Percentiles rank a stretch among this genome's conserved stretches.
These are phyloP conservation scores for Lissonota sp. DNA, from an alignment of 2,888 invertebrate genomes.

Conservation along the genomic window DNA sequence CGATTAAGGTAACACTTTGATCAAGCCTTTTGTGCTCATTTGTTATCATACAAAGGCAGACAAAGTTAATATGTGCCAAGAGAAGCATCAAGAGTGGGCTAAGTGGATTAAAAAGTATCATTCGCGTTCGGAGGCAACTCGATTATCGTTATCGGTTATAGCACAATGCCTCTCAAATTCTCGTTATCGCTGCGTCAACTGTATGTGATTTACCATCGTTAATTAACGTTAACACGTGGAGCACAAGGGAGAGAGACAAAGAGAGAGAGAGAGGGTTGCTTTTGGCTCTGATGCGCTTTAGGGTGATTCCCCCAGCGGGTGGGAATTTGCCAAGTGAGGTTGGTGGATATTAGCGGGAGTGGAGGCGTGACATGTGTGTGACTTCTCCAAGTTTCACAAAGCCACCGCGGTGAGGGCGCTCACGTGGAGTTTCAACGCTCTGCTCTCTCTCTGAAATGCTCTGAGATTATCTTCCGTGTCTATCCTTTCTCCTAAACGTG, in stretches of 20 bases:
- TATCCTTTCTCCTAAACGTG: constrained; percentile 27
- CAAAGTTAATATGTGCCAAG: too few species aligned
- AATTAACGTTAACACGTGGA: constrained; percentile 60
- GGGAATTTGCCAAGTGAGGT: constrained; percentile 52
- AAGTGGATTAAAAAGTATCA: too few species aligned
- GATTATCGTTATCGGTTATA: too few species aligned
- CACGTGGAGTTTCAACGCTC: constrained; percentile 18
- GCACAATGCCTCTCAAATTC: not conserved
- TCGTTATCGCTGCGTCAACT: constrained; percentile 36
- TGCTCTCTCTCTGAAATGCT: constrained; percentile 6
- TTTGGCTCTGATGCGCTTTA: constrained; percentile 41
- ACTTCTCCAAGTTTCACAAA: constrained; percentile 37
- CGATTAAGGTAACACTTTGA: too few species aligned
- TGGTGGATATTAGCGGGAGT: not conserved
- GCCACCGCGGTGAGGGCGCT: constrained; percentile 36
- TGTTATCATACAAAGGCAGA: too few species aligned
- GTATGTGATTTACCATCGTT: constrained; percentile 57
- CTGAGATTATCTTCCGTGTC: constrained; percentile 16
- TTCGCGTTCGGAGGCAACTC: too few species aligned
- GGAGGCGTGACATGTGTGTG: constrained; percentile 38
- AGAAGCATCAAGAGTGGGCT: too few species aligned
- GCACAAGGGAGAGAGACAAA: constrained; percentile 11
- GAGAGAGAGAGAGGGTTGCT: constrained; percentile 20
- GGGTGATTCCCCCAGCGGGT: constrained; percentile 59
- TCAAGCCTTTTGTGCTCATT: too few species aligned